These are phyloP conservation scores for Pseudois nayaur DNA, from an alignment of 2,113 vertebrate genomes.

Conservation along the genomic window DNA sequence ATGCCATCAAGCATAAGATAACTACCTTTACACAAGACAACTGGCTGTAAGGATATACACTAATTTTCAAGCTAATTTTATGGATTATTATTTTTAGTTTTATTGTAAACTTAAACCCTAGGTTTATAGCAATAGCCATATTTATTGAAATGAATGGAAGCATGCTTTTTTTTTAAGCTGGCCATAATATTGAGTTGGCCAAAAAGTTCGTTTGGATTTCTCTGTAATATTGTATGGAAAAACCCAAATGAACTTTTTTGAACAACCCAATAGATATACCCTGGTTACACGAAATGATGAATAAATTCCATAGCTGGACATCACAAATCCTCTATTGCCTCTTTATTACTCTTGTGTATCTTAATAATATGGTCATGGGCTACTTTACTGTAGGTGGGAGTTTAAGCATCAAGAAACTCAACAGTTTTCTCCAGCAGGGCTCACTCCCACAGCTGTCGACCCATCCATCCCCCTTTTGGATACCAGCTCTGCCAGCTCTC, in stretches of 20 bases:
- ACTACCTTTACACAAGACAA: background rate
- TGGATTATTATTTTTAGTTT: background rate
- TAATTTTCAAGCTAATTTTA: slow-evolving; percentile 12
- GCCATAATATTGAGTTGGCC: background rate
- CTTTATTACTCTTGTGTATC: background rate
- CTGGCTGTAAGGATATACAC: background rate
- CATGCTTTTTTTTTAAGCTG: background rate
- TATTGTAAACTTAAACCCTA: background rate
- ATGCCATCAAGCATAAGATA: background rate
- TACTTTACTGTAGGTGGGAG: background rate
- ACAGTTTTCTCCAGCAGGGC: background rate
- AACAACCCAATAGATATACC: background rate
- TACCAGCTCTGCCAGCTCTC: background rate
- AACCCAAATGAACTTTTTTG: background rate
- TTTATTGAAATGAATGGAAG: background rate
- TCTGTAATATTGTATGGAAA: background rate
- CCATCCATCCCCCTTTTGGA: background rate
- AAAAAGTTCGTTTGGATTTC: background rate
- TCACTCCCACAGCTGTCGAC: background rate
- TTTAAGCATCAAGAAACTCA: background rate
- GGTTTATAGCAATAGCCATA: background rate
- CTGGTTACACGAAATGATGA: background rate
- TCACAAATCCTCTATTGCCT: background rate
- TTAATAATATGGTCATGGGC: background rate
- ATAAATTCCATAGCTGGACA: background rate